Percentiles rank a stretch among this genome's conserved stretches.
Evolutionary conservation across 2,797 vertebrate genomes (phyloP).

Genomic region (Xiphorhynchus erythropygius): DNA sequence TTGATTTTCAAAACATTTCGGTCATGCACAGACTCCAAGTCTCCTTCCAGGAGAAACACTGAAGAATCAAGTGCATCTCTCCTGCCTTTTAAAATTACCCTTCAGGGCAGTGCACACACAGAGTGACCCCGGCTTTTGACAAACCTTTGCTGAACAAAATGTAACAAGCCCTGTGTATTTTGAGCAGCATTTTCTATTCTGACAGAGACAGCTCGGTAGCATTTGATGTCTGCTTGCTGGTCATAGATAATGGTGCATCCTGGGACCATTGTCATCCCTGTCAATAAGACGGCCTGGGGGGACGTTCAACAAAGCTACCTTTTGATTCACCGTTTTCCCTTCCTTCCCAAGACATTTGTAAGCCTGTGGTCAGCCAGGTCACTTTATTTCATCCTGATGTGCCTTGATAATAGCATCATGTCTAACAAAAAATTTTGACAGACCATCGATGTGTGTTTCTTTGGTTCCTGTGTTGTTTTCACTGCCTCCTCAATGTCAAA

Average conservation of each 20-base stretch:
- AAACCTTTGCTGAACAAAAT: slow-evolving; percentile 89
- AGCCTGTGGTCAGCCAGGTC: slow-evolving; percentile 83
- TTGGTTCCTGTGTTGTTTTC: slow-evolving; percentile 74
- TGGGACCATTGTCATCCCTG: slow-evolving; percentile 98
- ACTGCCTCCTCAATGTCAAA: slow-evolving; percentile 86
- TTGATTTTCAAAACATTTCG: slow-evolving; percentile 80
- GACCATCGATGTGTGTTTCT: slow-evolving; percentile 76
- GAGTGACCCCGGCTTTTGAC: slow-evolving; percentile 89
- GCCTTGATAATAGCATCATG: slow-evolving; percentile 83
- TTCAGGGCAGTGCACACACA: slow-evolving; percentile 84
- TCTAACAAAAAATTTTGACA: slow-evolving; percentile 82
- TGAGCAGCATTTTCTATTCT: slow-evolving; percentile 83
- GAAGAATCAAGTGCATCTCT: slow-evolving; percentile 79
- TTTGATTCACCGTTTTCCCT: slow-evolving; percentile 86
- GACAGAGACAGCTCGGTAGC: slow-evolving; percentile 90
- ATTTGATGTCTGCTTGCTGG: slow-evolving; percentile 96
- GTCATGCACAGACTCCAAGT: slow-evolving; percentile 77
- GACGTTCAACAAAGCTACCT: slow-evolving; percentile 84
- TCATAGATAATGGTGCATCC: slow-evolving; percentile 98
- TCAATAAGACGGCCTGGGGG: slow-evolving; percentile 90
- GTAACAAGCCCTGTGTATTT: slow-evolving; percentile 86
- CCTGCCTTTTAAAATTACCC: slow-evolving; percentile 80
- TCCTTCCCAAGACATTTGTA: slow-evolving; percentile 82
- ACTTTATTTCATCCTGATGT: slow-evolving; percentile 84
- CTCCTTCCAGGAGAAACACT: slow-evolving; percentile 77